Percentiles rank a stretch among this genome's conserved stretches.
These are phyloP conservation scores for Nettapus auritus DNA, from an alignment of 2,113 vertebrate genomes.

Conservation along the genomic window DNA sequence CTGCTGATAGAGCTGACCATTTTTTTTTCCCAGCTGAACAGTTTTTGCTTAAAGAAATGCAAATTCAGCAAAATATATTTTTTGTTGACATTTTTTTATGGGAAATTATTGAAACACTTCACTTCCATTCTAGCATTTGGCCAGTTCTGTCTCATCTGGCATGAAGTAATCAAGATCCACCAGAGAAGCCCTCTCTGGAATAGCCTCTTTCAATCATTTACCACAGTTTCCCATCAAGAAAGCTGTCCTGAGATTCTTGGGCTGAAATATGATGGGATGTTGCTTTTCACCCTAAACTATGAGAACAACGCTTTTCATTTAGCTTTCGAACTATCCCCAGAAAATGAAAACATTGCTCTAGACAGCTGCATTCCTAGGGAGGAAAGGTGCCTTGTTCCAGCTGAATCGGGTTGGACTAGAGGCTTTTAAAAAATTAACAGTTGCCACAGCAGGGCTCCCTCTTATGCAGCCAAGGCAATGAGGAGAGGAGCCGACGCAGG, in stretches of 20 bases:
- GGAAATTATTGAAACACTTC: conserved; percentile 58
- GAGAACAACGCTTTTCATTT: background rate
- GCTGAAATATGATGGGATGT: background rate
- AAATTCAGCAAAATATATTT: conserved; percentile 34
- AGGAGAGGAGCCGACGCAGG: background rate
- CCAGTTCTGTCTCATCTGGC: conserved; percentile 26
- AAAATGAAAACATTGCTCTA: background rate
- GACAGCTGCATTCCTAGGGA: background rate
- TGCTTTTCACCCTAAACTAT: background rate
- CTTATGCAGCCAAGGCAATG: background rate
- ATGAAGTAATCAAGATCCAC: conserved; percentile 15
- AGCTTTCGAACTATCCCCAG: background rate
- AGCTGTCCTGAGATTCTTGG: background rate
- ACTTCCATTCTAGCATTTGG: conserved; percentile 47
- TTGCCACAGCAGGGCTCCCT: conserved; percentile 15
- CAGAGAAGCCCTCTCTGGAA: background rate
- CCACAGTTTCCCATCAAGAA: background rate
- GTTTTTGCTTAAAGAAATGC: conserved; percentile 19
- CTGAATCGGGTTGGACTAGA: conserved; percentile 37
- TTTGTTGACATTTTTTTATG: conserved; percentile 44
- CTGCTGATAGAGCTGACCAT: background rate
- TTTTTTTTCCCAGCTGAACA: conserved; percentile 25
- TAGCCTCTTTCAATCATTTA: background rate
- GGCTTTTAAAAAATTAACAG: conserved; percentile 25
- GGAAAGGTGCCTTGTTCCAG: background rate